Base-by-base conservation (phyloP, 2,797 vertebrate species). In the Characodon lateralis region DNA sequence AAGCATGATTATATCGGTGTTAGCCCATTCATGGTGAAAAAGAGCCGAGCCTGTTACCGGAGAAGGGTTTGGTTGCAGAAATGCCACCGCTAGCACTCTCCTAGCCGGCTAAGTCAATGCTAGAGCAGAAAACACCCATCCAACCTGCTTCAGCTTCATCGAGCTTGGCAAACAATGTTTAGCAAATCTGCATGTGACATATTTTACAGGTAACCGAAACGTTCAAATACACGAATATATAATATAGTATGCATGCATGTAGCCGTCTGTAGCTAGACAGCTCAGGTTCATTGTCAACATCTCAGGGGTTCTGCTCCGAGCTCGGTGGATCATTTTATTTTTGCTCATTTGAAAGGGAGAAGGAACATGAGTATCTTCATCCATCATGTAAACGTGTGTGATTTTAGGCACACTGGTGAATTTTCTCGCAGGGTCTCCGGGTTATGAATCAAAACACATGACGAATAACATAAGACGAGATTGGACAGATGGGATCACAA, bases 51-150 rank as follows among this genome's bases (percentile, higher is more conserved):
- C 77, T 84, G 79, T 82, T 75, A 58, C 50, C 71, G 48, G 73
- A 77, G 79, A 77, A 50, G 28, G 85, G 78, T 81, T 89, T 76
- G 76, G 74, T 22, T 89, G 84, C 76, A 85, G 80, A 22, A 18
- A 66, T 72, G 84, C 78, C 63, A 85, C 85, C 90, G 89, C 71
- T 82, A 41, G 71, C 66, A 2, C 24, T 6, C 24, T 14, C 86
- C 90, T 93, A 92, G 74, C 73, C 74, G 74, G 91, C 92, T 93
- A 92, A 81, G 16, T 48, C 9, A n/a, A 76, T 59, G 91, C 85
- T 87, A 87, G 55, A 80, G 77, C 81, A 77, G 76, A 53, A 22
- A 50, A 69, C 48, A 35, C 31, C 28, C 71, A 24, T 68, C 71
- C 20, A 77, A 71, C 72, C 76, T 65, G 78, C 65, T 55, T 24